Evolutionary conservation across 2,797 vertebrate genomes (phyloP).

Genomic region (Brotula barbata): DNA sequence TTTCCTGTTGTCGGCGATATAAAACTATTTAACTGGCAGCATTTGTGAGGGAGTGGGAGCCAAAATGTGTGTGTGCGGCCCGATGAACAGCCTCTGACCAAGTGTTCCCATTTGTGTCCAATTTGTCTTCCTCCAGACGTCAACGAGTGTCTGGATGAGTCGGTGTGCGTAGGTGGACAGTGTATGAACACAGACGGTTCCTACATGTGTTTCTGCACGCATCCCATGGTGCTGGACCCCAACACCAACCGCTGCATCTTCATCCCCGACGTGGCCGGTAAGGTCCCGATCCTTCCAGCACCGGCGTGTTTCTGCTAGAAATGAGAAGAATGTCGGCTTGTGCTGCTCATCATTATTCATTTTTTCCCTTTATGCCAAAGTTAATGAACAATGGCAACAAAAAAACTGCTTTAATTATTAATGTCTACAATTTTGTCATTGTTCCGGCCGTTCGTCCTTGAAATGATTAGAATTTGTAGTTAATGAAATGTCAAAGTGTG

Average conservation of each 20-base stretch:
- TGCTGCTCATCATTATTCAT: no score
- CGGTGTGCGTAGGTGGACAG: conserved; percentile 85
- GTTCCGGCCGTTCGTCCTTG: no score
- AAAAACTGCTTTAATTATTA: no score
- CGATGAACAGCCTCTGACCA: not conserved
- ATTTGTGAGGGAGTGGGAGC: not conserved
- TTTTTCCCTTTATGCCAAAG: no score
- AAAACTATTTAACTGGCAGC: not conserved
- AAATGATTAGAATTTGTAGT: not conserved
- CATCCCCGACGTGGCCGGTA: conserved; percentile 79
- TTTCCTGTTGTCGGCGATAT: not conserved
- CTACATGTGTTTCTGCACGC: conserved; percentile 91
- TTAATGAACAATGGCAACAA: no score
- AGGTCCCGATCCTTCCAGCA: no score
- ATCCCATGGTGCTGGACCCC: conserved; percentile 85
- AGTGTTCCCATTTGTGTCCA: not conserved
- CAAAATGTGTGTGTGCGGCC: conserved; percentile 8
- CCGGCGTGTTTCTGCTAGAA: no score
- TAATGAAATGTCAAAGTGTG: no score
- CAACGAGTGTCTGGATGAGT: conserved; percentile 91
- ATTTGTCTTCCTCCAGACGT: conserved; percentile 79
- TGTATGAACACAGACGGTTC: conserved; percentile 93
- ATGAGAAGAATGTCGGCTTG: no score
- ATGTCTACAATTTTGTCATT: no score
- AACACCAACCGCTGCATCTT: conserved; percentile 81